These are phyloP conservation scores for Arvicanthis niloticus DNA, from an alignment of 2,113 vertebrate species.

Conservation along the genomic window DNA sequence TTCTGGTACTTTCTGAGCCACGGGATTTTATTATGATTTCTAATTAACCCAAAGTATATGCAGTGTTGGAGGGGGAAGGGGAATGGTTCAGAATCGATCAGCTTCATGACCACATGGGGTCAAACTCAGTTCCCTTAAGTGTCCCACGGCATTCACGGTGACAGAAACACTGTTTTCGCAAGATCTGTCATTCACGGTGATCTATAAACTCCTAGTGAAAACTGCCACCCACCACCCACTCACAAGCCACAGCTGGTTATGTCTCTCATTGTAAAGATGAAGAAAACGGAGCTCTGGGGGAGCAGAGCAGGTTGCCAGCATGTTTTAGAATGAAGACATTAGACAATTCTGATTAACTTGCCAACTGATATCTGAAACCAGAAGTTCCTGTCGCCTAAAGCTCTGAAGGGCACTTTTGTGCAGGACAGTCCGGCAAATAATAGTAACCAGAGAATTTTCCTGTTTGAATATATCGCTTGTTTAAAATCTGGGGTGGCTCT, in stretches of 20 bases:
- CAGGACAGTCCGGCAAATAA: slow-evolving; percentile 14
- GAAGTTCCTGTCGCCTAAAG: not conserved
- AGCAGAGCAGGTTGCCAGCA: not conserved
- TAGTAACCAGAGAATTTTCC: slow-evolving; percentile 23
- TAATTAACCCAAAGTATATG: not conserved
- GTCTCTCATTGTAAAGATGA: slow-evolving; percentile 37
- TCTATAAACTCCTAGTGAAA: not conserved
- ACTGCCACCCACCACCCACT: not conserved
- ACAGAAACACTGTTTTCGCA: not conserved
- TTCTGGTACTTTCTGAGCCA: slow-evolving; percentile 55
- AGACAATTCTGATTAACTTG: slow-evolving; percentile 34
- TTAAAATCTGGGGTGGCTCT: slow-evolving; percentile 18
- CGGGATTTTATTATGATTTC: slow-evolving; percentile 25
- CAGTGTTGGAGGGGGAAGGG: not conserved
- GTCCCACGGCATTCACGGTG: not conserved
- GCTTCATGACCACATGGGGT: not conserved
- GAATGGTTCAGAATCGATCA: not conserved
- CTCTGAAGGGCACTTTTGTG: slow-evolving; percentile 25
- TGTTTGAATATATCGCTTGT: slow-evolving; percentile 46
- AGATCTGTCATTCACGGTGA: not conserved
- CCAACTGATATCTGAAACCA: not conserved
- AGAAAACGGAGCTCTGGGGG: not conserved
- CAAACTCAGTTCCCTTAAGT: not conserved
- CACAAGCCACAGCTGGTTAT: not conserved
- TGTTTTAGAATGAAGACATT: slow-evolving; percentile 25